Evolutionary conservation across 2,113 vertebrate species (phyloP).

Genomic region (Conger conger): DNA sequence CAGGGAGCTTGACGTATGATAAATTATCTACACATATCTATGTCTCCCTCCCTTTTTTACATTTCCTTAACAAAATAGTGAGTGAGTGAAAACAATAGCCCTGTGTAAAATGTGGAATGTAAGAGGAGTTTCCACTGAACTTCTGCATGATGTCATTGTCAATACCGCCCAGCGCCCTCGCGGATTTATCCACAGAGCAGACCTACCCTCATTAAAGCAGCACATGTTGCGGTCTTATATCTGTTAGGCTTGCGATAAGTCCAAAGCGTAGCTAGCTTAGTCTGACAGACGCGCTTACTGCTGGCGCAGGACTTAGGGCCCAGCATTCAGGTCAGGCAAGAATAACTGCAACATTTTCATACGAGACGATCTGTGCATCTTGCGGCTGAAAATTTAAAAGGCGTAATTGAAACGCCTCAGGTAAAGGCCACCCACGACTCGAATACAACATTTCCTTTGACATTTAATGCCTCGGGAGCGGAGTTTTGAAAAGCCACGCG

Average conservation of each 20-base stretch:
- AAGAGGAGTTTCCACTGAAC: neutral
- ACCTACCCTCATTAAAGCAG: neutral
- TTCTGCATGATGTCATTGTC: neutral
- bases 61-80: constrained; percentile 6
- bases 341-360: neutral
- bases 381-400: neutral
- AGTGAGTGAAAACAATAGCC: neutral
- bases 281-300: neutral
- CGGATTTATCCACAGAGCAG: neutral
- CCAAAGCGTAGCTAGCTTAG: neutral
- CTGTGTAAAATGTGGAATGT: constrained; percentile 4
- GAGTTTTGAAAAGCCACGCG: too few relatives aligned
- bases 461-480: too few relatives aligned
- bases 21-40: neutral
- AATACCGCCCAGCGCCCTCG: neutral
- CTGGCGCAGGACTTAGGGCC: neutral
- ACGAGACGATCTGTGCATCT: neutral
- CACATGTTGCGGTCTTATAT: neutral
- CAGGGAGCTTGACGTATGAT: neutral
- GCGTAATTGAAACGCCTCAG: neutral
- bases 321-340: neutral
- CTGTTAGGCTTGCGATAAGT: neutral
- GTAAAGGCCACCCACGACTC: too few relatives aligned
- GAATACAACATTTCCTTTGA: too few relatives aligned
- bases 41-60: neutral